Base-by-base conservation (phyloP, 2,113 vertebrate genomes). In the Pelecanus crispus region DNA sequence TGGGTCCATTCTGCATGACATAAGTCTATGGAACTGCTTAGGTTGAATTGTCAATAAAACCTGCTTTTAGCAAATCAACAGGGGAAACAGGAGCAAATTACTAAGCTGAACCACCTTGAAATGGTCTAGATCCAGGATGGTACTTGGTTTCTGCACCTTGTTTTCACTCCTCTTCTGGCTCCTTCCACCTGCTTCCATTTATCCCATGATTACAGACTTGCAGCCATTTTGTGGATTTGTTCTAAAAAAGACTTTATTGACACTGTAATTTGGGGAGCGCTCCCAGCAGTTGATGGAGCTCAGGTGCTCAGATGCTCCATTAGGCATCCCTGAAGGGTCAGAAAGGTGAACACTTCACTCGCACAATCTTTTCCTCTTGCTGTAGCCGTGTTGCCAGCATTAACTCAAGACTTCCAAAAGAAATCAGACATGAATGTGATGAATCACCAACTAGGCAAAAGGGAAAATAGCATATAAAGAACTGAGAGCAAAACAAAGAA, bases 241-340 rank as follows among this genome's bases (percentile, higher is more conserved):
- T 77, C 36, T 55, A 7, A 52, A 81, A 61, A 49, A 34, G 4
- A 9, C 10, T 49, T 74, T 9, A 58, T 29, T 81, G 58, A 21
- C 47, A 59, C 11, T 44, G 24, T 52, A 80, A 10, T 66, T 11
- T 25, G 2, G 31, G 17, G 16, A 67, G 11, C 0, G 0, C 3
- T 81, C 19, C n/a, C 5, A 50, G 68, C 32, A 74, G 32, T 0
- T 81, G 70, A 8, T 21, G 32, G 22, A 67, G n/a, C 19, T 71
- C 28, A 31, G 24, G 36, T 7, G 2, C 13, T 90, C 28, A 49
- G 70, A 29, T n/a, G 6, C n/a, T 87, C 25, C 11, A 7, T 38
- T 19, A 67, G 53, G 20, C 16, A 50, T 9, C 32, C 72, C 61
- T 56, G 38, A 87, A 21, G 32, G 24, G 15, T 8, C 3, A 2